Evolutionary conservation across 2,113 vertebrate genomes (phyloP), one percentile per base, ranked within the genome.

Genomic region (Enhydra lutris): DNA sequence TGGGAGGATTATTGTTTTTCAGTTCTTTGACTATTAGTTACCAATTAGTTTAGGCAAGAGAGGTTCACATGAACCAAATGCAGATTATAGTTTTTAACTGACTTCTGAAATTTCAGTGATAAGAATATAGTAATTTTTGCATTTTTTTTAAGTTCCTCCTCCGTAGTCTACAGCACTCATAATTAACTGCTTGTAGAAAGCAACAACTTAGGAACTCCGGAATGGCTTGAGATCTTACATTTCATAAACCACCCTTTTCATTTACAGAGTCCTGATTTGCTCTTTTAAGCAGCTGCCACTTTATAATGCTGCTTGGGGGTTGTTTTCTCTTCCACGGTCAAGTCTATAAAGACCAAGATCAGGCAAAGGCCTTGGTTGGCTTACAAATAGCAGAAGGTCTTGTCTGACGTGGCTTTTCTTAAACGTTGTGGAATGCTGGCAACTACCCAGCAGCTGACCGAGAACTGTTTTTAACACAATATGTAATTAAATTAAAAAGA

Each of bases 401-500:
- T 39, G 1, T 90, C 93, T 74, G 24, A 10, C 4, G 74, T 18
- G 36, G 90, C 61, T 95, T 97, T 92, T 97, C 42, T 89, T 97
- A 61, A 2, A 0, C 81, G 18, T 89, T 82, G 71, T 23, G 88
- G 50, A 80, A 39, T 97, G 98, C 79, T 24, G 65, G 71, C 52
- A 91, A 45, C 42, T 87, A 36, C 10, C 52, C 84, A 84, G 84
- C 15, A 97, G 63, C 94, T 97, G 88, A 91, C 31, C 24, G 82
- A 89, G 4, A 47, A 10, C 67, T 96, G 29, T 45, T 81, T 79
- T 94, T 81, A 91, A 92, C 80, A 92, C 89, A 97, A 24, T 90
- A 65, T 67, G 67, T 39, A 89, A 76, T 85, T 74, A 91, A 97
- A 91, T 96, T 94, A 67, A 39, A 94, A 90, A 92, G 36, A 95